Percentiles rank a stretch among this genome's conserved stretches.
Conservation (phyloP, 2,888 invertebrate genomes). For the Leptinotarsa rubiginosa region DNA sequence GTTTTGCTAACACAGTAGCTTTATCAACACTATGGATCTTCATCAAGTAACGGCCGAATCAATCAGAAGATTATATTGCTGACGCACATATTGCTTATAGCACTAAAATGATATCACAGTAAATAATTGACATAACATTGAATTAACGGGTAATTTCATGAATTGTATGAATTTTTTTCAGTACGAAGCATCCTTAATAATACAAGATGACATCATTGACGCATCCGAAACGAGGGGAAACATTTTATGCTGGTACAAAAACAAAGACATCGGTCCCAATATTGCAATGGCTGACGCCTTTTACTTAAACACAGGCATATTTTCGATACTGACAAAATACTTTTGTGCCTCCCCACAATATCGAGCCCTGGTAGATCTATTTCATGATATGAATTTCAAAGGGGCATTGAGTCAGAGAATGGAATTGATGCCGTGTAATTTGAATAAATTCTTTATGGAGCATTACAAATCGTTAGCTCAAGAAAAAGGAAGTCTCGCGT, state of each 20-base stretch:
- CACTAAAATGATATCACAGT: no score
- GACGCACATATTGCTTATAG: no score
- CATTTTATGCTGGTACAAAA: slow-evolving; percentile 20
- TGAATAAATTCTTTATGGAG: neutral
- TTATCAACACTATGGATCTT: no score
- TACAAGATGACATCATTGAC: slow-evolving; percentile 24
- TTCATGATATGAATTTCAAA: neutral
- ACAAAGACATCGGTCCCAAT: neutral
- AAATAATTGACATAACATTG: no score
- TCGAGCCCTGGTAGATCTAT: neutral
- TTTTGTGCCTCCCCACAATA: neutral
- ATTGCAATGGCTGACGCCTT: slow-evolving; percentile 3
- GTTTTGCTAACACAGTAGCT: no score
- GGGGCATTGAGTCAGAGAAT: neutral
- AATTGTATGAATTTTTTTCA: neutral
- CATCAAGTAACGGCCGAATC: no score
- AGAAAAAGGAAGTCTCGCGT: neutral
- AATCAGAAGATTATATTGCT: no score
- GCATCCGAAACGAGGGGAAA: slow-evolving; percentile 11
- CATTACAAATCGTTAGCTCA: neutral
- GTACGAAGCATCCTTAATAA: slow-evolving; percentile 20
- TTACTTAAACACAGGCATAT: slow-evolving; percentile 12
- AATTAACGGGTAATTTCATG: no score
- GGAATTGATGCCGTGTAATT: neutral
- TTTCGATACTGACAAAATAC: neutral